Evolutionary conservation across 2,888 invertebrate species (phyloP).

Genomic region (Pseudoips prasinana): DNA sequence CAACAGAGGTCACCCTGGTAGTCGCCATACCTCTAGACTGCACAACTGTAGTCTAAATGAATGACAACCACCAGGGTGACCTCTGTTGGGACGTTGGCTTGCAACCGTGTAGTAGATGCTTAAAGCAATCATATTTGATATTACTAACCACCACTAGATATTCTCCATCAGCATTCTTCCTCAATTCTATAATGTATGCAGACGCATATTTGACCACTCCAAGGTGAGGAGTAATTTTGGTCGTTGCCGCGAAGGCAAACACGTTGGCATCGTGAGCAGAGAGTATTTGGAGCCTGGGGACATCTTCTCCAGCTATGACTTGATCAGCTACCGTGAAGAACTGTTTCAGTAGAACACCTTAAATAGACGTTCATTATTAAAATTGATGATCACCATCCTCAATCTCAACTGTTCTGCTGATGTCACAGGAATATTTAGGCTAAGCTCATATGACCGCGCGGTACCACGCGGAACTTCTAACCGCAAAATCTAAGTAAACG

Average conservation of each 20-base stretch:
- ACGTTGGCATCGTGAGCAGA: constrained; percentile 44
- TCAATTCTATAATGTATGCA: neutral
- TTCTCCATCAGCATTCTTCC: neutral
- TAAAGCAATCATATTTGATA: neutral
- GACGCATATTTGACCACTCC: neutral
- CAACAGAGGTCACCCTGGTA: no score
- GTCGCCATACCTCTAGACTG: no score
- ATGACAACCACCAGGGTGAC: no score
- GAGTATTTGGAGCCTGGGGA: constrained; percentile 30
- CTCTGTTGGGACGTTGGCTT: no score
- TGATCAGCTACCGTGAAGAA: constrained; percentile 29
- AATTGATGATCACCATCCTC: no score
- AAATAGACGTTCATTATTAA: constrained; percentile 5
- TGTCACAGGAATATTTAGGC: no score
- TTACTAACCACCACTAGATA: constrained; percentile 8
- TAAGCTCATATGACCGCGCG: no score
- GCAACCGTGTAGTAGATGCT: no score
- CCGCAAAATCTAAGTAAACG: no score
- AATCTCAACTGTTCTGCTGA: no score
- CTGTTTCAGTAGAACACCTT: constrained; percentile 33
- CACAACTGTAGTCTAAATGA: no score
- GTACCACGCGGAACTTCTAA: no score
- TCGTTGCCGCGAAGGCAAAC: constrained; percentile 15
- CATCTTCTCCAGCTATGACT: constrained; percentile 25
- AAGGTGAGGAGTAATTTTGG: neutral